Conservation (phyloP, 2,888 invertebrate species). For the Candidula unifasciata region DNA sequence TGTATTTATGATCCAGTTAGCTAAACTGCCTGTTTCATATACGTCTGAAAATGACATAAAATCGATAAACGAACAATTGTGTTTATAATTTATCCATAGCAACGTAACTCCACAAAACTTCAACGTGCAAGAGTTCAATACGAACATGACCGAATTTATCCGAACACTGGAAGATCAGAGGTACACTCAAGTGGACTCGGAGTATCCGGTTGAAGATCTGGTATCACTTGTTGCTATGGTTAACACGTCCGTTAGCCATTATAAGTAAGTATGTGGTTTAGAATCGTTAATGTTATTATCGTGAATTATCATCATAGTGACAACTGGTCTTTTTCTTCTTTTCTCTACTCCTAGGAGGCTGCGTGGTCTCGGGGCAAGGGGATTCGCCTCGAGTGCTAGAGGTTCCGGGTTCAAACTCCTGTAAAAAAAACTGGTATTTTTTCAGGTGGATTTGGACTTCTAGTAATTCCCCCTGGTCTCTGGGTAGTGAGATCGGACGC, state of each 20-base stretch:
- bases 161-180: constrained; percentile 58
- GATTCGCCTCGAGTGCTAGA: no score
- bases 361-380: no score
- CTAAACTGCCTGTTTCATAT: no score
- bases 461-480: no score
- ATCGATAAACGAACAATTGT: background rate
- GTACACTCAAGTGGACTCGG: constrained; percentile 60
- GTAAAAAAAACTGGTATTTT: no score
- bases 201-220: constrained; percentile 68
- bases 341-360: no score
- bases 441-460: no score
- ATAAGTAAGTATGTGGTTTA: constrained; percentile 52
- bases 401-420: no score
- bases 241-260: constrained; percentile 64
- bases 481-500: no score
- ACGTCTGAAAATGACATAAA: no score
- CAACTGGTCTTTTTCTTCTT: no score
- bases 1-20: no score
- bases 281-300: background rate
- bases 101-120: constrained; percentile 56
- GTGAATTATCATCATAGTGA: background rate
- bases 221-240: constrained; percentile 61
- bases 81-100: constrained; percentile 11
- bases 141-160: constrained; percentile 59
- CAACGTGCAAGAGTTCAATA: constrained; percentile 62